Percentiles rank a stretch among this genome's conserved stretches.
phyloP scores from a whole-genome alignment of 2,113 vertebrate species.

The Nesoenas mayeri region DNA sequence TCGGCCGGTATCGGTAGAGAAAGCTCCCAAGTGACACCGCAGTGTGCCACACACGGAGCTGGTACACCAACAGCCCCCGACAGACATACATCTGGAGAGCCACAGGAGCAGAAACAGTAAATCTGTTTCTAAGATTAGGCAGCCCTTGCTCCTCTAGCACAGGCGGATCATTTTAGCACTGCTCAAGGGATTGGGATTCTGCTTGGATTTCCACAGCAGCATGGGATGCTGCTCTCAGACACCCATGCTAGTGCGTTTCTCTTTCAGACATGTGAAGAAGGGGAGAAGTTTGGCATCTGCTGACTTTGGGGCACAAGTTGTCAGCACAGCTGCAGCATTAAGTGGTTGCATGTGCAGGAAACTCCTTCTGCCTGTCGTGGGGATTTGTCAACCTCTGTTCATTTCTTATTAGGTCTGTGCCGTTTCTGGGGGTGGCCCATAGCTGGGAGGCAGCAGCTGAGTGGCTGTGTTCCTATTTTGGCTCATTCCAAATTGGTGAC shows the following conservation, averaged over 20 bases:
- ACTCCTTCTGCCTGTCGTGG: not conserved
- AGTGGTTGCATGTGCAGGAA: not conserved
- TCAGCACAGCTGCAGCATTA: not conserved
- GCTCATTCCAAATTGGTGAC: not conserved
- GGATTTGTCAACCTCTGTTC: not conserved
- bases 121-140: not conserved
- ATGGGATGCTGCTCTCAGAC: not conserved
- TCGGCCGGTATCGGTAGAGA: not conserved
- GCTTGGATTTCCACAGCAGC: not conserved
- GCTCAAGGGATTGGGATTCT: not conserved
- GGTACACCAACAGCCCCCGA: not conserved
- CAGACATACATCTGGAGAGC: not conserved
- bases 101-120: not conserved
- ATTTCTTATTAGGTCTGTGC: not conserved
- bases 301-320: not conserved
- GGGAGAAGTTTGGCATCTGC: not conserved
- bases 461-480: not conserved
- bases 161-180: not conserved
- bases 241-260: not conserved
- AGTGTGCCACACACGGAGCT: not conserved
- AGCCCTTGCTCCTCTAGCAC: not conserved
- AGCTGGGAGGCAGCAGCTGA: accelerated
- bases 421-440: not conserved
- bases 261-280: not conserved
- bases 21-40: not conserved